Percentiles rank a stretch among this genome's conserved stretches.
Conservation (phyloP, 2,888 invertebrate species). For the Punctoribates punctum region DNA sequence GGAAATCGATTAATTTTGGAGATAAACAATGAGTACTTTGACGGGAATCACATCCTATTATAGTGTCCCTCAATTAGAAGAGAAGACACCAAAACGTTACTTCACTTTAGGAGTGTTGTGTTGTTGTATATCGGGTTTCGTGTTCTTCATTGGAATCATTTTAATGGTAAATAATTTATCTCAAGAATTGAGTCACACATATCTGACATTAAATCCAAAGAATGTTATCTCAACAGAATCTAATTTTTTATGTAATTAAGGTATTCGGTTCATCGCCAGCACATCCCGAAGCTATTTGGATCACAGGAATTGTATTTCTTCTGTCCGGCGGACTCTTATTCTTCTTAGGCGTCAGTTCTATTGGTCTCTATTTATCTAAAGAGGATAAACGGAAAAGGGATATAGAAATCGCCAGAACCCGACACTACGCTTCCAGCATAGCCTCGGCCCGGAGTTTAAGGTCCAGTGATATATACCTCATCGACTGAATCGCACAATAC, state of each 20-base stretch:
- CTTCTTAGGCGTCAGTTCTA: conserved; percentile 49
- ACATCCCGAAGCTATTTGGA: conserved; percentile 49
- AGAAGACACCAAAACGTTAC: conserved; percentile 48
- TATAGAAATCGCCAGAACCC: conserved; percentile 45
- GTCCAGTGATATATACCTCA: conserved; percentile 42
- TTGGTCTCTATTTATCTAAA: conserved; percentile 48
- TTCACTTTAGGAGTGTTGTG: conserved; percentile 47
- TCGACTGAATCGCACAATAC: conserved; percentile 38
- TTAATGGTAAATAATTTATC: conserved; percentile 43
- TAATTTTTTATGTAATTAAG: background rate
- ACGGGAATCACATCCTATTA: conserved; percentile 41
- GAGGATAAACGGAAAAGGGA: conserved; percentile 48
- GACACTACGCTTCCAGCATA: conserved; percentile 47
- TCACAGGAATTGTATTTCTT: conserved; percentile 48
- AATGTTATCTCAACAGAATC: too few species aligned
- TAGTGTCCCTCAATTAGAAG: background rate
- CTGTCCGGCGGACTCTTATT: conserved; percentile 47
- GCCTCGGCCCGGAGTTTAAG: conserved; percentile 42
- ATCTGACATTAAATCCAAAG: too few species aligned
- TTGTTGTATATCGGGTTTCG: conserved; percentile 47
- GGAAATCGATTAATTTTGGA: background rate
- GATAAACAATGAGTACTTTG: conserved; percentile 41
- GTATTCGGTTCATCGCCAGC: conserved; percentile 47
- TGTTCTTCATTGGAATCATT: conserved; percentile 48
- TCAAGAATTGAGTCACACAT: background rate